phyloP scores from a whole-genome alignment of 2,113 vertebrate species.

The Trachemys scripta region DNA sequence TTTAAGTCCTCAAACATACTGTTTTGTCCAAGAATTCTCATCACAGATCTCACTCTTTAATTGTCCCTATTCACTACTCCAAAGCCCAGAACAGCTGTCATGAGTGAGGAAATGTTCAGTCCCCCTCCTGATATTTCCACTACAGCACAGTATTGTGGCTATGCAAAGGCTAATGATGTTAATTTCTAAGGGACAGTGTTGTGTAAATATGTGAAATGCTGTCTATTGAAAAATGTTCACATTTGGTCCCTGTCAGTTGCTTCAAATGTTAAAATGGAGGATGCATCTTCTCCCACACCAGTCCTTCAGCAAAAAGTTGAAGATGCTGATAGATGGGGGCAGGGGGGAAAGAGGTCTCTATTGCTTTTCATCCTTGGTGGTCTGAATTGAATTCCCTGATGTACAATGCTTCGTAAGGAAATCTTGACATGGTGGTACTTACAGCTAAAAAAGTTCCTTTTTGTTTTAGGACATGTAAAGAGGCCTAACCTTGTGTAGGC shows the following conservation, averaged over 20 bases:
- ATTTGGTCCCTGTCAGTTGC: constrained; percentile 30
- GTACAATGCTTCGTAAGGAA: too few relatives aligned
- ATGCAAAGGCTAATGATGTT: constrained; percentile 8
- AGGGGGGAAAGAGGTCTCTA: not conserved
- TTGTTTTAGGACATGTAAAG: not conserved
- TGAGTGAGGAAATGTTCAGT: not conserved
- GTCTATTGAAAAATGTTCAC: not conserved
- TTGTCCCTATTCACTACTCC: not conserved
- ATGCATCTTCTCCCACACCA: fast-evolving
- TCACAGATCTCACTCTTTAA: not conserved
- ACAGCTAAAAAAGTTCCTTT: too few relatives aligned
- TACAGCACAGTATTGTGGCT: not conserved
- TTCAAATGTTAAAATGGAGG: constrained; percentile 1
- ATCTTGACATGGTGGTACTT: too few relatives aligned
- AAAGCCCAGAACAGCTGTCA: fast-evolving
- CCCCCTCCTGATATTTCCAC: not conserved
- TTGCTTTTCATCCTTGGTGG: not conserved
- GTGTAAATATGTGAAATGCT: constrained; percentile 23
- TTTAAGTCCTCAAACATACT: not conserved
- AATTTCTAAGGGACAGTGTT: not conserved
- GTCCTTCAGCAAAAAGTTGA: not conserved
- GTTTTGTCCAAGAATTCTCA: not conserved
- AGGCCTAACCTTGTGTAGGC: not conserved
- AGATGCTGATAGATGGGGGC: not conserved
- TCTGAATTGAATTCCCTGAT: too few relatives aligned